Conservation (phyloP, 2,888 invertebrate genomes). For the Shargacucullia verbasci region DNA sequence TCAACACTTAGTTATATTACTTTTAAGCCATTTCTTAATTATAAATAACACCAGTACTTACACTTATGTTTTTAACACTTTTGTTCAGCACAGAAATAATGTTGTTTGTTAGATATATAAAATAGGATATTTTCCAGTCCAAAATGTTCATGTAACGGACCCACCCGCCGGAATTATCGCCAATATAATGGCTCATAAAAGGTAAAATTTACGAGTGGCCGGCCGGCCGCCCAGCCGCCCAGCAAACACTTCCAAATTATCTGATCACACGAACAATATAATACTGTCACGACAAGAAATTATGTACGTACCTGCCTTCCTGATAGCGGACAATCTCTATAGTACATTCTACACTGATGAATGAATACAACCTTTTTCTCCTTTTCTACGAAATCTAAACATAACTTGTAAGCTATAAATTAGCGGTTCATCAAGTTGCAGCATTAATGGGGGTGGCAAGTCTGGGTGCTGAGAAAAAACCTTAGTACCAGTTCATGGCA, state of each 20-base stretch:
- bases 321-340: conserved; percentile 32
- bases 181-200: conserved; percentile 83
- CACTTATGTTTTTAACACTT: conserved; percentile 21
- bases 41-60: conserved; percentile 22
- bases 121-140: conserved; percentile 55
- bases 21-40: too few species aligned
- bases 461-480: too few species aligned
- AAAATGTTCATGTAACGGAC: conserved; percentile 70
- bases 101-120: conserved; percentile 50
- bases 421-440: too few species aligned
- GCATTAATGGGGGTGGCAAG: too few species aligned
- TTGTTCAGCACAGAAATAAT: conserved; percentile 26
- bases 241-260: conserved; percentile 71
- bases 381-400: conserved; percentile 11
- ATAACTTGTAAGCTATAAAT: conserved; percentile 11
- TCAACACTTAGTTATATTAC: background rate
- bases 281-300: conserved; percentile 45
- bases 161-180: conserved; percentile 70
- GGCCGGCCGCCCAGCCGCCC: conserved; percentile 62
- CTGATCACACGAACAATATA: conserved; percentile 68
- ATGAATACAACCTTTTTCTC: conserved; percentile 25
- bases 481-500: too few species aligned
- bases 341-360: conserved; percentile 17
- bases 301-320: conserved; percentile 48
- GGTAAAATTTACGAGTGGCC: conserved; percentile 79